Conservation (phyloP, 2,888 invertebrate genomes). For the Sycophila texana region DNA sequence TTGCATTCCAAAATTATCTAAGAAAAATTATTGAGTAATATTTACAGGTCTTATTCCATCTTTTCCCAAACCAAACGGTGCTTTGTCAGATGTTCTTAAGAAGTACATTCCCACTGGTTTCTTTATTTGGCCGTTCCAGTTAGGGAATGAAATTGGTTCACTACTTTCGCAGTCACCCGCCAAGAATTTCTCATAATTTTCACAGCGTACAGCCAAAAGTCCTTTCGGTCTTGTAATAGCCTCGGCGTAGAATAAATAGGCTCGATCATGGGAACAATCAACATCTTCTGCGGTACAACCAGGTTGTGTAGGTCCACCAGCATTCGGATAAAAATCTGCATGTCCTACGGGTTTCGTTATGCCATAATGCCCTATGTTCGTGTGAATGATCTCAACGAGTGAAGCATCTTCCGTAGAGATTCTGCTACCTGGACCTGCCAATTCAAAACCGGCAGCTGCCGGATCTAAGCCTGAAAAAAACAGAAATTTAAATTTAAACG, state of each 20-base stretch:
- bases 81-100: not conserved
- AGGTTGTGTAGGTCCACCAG: constrained; percentile 56
- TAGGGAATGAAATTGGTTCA: not conserved
- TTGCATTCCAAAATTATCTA: no score
- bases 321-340: constrained; percentile 60
- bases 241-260: constrained; percentile 59
- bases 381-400: constrained; percentile 61
- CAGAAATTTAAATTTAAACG: no score
- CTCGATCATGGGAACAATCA: constrained; percentile 60
- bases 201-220: constrained; percentile 11
- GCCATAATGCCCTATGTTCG: constrained; percentile 59
- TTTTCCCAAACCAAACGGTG: constrained; percentile 27
- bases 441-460: constrained; percentile 58
- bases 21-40: not conserved
- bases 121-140: not conserved
- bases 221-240: constrained; percentile 40
- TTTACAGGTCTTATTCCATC: constrained; percentile 9
- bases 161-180: not conserved
- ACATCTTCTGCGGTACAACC: constrained; percentile 51
- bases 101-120: constrained; percentile 4
- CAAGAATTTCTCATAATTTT: constrained; percentile 4
- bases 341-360: constrained; percentile 52
- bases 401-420: constrained; percentile 55
- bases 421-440: constrained; percentile 26
- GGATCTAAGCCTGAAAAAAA: constrained; percentile 59